Base-by-base conservation (phyloP, 2,797 vertebrate genomes). In the Muraenolepis orangiensis region DNA sequence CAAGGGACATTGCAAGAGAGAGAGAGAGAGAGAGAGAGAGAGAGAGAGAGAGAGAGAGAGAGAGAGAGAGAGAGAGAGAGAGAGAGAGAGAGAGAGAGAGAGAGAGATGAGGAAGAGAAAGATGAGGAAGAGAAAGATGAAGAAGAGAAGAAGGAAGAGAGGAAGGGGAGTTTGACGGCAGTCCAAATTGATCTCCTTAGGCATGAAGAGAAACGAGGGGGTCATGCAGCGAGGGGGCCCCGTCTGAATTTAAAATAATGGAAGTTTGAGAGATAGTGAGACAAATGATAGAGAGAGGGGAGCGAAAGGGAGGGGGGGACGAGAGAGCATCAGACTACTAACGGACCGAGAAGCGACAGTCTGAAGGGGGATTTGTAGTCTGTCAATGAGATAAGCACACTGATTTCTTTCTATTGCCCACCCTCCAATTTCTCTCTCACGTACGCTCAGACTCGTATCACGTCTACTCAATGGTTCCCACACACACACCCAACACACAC, bases 321-420 rank as follows among this genome's bases (percentile, higher is more conserved):
- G 31, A 73, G 51, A 69, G 67, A 69, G 76, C 85, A 69, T 77
- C 71, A 77, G n/a, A 31, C 71, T 76, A 74, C 32, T 51, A 72
- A 83, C 78, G 77, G 76, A 73, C 7, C 46, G 16, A 69, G 79
- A 81, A 88, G 80, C 85, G 85, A 88, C 87, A 84, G 86, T 80
- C 73, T 32, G 46, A 81, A 82, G 84, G 80, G 78, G 87, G 89
- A 87, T 88, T 88, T 88, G 79, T 79, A 70, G 82, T 72, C 74
- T 81, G 81, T 73, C 81, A 84, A 36, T 46, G 71, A 84, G 87
- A 89, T 88, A 89, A 85, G 86, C 80, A 83, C 76, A 74, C 70
- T 73, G 76, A 87, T 85, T 85, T 85, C 80, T 85, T 81, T 84
- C 82, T 78, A 70, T 78, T 70, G 78, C 69, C 72, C 82, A 71